Evolutionary conservation across 2,888 invertebrate genomes (phyloP).

Genomic region (Cephus sareptanus): DNA sequence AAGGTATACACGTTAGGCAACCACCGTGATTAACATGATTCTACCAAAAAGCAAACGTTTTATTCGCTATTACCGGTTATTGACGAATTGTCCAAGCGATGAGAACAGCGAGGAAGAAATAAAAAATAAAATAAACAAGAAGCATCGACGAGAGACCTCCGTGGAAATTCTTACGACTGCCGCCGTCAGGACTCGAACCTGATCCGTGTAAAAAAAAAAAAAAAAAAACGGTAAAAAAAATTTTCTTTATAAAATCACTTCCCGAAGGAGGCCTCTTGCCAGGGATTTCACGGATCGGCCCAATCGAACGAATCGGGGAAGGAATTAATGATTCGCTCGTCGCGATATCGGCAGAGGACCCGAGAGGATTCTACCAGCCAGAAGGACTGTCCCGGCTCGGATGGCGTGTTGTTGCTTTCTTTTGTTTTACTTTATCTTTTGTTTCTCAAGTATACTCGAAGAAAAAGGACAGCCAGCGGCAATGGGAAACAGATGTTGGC

Average conservation of each 20-base stretch:
- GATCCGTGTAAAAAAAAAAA: background rate
- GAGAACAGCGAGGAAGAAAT: slow-evolving; percentile 39
- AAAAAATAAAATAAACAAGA: slow-evolving; percentile 32
- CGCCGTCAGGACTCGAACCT: background rate
- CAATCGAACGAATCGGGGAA: slow-evolving; percentile 11
- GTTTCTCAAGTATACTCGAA: slow-evolving; percentile 9
- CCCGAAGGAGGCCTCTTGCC: too few species aligned
- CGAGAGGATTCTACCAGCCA: too few species aligned
- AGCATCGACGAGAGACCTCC: slow-evolving; percentile 25
- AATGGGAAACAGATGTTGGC: slow-evolving; percentile 56
- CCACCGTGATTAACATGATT: background rate
- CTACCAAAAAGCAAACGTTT: background rate
- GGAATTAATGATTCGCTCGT: slow-evolving; percentile 8
- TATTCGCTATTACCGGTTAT: slow-evolving; percentile 24
- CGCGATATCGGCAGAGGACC: too few species aligned
- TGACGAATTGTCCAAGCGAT: slow-evolving; percentile 35
- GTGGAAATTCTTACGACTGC: background rate
- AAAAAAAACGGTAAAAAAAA: slow-evolving; percentile 7
- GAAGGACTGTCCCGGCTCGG: too few species aligned
- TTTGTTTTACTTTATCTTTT: slow-evolving; percentile 30
- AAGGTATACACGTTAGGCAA: too few species aligned
- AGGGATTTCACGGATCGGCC: slow-evolving; percentile 1
- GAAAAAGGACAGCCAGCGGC: slow-evolving; percentile 60
- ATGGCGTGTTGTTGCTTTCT: background rate
- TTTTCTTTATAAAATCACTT: slow-evolving; percentile 10